These are phyloP conservation scores for Arrhopalites spinosus DNA, from an alignment of 2,888 invertebrate species.

Conservation along the genomic window DNA sequence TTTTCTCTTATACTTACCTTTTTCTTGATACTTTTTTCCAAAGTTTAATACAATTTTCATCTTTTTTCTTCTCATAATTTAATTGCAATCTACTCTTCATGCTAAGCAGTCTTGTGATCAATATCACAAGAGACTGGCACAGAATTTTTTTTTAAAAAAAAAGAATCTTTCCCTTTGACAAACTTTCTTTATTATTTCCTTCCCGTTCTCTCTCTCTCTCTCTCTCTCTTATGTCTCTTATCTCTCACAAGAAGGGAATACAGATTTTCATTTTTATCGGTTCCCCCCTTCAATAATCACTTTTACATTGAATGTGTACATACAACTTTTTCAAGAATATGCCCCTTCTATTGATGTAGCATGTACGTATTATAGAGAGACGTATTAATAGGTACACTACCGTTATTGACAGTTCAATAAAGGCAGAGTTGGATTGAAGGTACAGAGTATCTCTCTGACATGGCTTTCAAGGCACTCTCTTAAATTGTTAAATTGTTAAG, in stretches of 20 bases:
- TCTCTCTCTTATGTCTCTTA: neutral
- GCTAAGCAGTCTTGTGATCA: neutral
- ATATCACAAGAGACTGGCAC: neutral
- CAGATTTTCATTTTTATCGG: neutral
- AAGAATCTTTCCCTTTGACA: no score
- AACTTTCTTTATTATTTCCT: neutral
- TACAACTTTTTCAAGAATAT: neutral
- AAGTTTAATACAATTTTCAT: neutral
- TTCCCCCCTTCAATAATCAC: neutral
- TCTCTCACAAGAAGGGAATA: neutral
- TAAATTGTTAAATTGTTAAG: neutral
- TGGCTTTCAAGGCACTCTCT: neutral
- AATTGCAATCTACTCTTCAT: neutral
- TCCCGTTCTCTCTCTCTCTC: neutral
- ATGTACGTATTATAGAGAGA: no score
- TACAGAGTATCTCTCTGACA: neutral
- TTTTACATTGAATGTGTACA: neutral
- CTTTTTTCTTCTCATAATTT: slow-evolving; percentile 6
- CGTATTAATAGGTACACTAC: no score
- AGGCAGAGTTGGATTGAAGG: no score
- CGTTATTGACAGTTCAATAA: neutral
- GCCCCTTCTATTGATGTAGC: neutral
- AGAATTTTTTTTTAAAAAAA: neutral
- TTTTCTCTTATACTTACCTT: neutral
- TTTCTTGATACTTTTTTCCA: neutral